Evolutionary conservation across 2,113 vertebrate genomes (phyloP).

Genomic region (Mustela nigripes): DNA sequence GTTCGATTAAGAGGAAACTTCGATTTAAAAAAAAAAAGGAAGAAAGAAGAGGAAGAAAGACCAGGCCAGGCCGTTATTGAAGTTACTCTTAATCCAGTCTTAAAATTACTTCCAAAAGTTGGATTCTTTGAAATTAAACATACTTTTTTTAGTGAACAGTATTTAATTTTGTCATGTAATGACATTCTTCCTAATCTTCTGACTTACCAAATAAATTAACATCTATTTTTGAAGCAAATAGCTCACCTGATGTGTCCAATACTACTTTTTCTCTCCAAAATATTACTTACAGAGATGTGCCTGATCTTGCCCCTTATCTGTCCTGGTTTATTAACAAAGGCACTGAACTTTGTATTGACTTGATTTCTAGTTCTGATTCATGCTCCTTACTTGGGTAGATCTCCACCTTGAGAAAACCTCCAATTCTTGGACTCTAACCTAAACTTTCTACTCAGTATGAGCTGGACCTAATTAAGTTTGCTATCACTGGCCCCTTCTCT

Average conservation of each 20-base stretch:
- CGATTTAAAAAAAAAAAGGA: neutral
- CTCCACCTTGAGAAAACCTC: neutral
- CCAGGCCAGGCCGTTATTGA: neutral
- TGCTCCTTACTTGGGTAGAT: neutral
- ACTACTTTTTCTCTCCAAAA: neutral
- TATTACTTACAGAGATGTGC: neutral
- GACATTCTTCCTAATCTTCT: neutral
- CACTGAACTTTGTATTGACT: neutral
- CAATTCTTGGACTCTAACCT: neutral
- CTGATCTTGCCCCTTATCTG: neutral
- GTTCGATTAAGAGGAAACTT: slow-evolving; percentile 24
- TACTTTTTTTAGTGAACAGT: neutral
- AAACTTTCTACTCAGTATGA: neutral
- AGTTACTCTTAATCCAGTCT: slow-evolving; percentile 58
- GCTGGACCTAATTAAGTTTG: neutral
- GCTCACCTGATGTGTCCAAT: neutral
- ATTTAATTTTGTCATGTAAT: slow-evolving; percentile 26
- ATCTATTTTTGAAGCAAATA: slow-evolving; percentile 31
- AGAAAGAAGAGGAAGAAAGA: slow-evolving; percentile 43
- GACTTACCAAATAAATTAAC: neutral
- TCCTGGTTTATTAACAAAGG: neutral
- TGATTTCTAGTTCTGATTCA: neutral
- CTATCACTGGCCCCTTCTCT: neutral
- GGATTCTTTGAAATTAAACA: slow-evolving; percentile 33
- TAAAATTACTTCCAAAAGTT: slow-evolving; percentile 57